Evolutionary conservation across 2,888 invertebrate genomes (phyloP), one percentile per base, ranked within the genome.

Genomic region (Phymatocera aterrima): DNA sequence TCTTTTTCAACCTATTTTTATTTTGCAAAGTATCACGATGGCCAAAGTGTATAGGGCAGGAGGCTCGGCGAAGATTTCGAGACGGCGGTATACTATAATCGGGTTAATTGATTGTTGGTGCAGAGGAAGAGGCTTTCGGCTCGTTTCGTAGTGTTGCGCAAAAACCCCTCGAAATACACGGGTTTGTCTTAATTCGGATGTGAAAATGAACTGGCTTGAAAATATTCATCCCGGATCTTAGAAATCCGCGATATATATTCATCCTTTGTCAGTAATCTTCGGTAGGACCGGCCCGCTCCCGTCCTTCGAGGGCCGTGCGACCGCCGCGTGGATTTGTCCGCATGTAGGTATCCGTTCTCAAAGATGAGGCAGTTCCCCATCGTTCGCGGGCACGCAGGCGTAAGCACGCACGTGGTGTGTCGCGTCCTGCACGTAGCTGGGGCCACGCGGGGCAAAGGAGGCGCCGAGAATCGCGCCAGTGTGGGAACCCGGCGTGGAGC

Each of bases 401-500:
- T 54, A 57, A 48, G 75, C 75, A 75, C 75, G 75, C 75, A 75
- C 75, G 75, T 60, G 75, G 54, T 75, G 75, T 75, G 75, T 75
- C 75, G 75, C 75, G 57, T 75, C 72, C 57, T 57, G 57, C 68
- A 68, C 68, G 68, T 46, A 68, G 46, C 43, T 64, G 6, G 46
- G 68, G 68, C 28, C 57, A 57, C 57, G 75, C 72, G 54, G 72
- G 75, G 57, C 54, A 57, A 75, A 75, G 54, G 57, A 75, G 75
- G 75, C 75, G 75, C 75, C 75, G 75, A 75, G 75, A 75, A 75
- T 75, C 75, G 75, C 75, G 75, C 75, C 75, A 85, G 85, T 84
- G 85, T 85, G 83, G 83, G 84, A 83, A 84, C 83, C 81, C 82
- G 79, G 80, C 80, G 81, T 82, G 79, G 75, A 81, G 78, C 85